Evolutionary conservation across 2,888 invertebrate genomes (phyloP), one percentile per base, ranked within the genome.

Genomic region (Tachina fera): DNA sequence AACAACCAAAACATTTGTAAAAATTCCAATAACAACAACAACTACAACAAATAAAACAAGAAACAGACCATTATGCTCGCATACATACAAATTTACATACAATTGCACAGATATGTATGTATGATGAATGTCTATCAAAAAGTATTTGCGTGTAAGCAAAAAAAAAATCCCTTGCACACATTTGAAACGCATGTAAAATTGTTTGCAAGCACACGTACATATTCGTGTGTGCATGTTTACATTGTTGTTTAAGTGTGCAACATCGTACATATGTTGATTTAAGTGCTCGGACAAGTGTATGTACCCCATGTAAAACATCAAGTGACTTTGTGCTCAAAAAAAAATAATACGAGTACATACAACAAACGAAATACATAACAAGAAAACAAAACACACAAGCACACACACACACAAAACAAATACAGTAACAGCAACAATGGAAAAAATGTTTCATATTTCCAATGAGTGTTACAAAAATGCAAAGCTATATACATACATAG

Each of bases 231-330:
- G 22, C 47, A 76, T 74, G 76, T 72, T 76, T 19, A 80, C 75
- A 71, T 51, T 45, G 68, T 45, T 63, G 56, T 63, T 79, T 63
- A 75, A 75, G 84, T 81, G 78, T 86, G 79, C 75, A 79, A 83
- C 82, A 83, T 78, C 74, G 70, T 83, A 67, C 82, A 86, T 86
- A 86, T 83, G 82, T 76, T 82, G 79, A 86, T 86, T 83, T 82
- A 83, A 83, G 85, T 83, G 85, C 75, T 61, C 75, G 82, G 85
- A 79, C 85, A 82, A 83, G 79, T 86, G 82, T 83, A 79, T 77
- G 79, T 76, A 68, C 85, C 72, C 79, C 83, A 86, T 86, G 86
- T 86, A 83, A 79, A 86, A 86, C 86, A 86, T 86, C 86, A 86
- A 83, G 82, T 86, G 86, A 86, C 79, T 86, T 82, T 86, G 78